Evolutionary conservation across 1,140 invertebrate genomes (phyloP), one percentile per base, ranked within the genome.

Genomic region (Ylistrum balloti): DNA sequence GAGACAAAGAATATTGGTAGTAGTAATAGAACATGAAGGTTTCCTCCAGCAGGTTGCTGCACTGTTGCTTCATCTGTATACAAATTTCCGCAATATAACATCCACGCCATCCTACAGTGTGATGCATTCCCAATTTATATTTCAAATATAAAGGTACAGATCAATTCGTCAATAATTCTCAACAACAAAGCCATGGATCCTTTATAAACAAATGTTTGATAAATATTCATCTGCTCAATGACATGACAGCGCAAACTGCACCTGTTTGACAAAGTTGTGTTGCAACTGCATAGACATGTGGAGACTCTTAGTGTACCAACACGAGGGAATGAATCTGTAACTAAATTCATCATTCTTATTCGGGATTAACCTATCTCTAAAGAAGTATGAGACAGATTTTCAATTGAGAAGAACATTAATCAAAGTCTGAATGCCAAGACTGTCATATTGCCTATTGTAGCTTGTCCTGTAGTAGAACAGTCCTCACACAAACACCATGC

Each of bases 401-500:
- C 56, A 74, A n/a, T 74, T 28, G n/a, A 74, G n/a, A 28, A 5
- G 22, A 28, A 74, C 56, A 74, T 74, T 74, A 28, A 74, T 74
- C 56, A 74, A 74, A 74, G 17, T 74, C 5, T 74, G 17, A n/a
- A 74, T 9, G 56, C 22, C n/a, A 17, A 5, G 3, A 28, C 56
- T 74, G 56, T 74, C 56, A 74, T 74, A 74, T 74, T 28, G 56
- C 56, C 56, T 28, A n/a, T 74, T 28, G 22, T 74, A 74, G n/a
- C 2, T 20, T 48, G 22, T 20, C 45, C 45, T 20, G 20, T 48
- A 9, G 5, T 28, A 74, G 56, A n/a, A 74, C 7, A 45, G 41
- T 17, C 9, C 5, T 13, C 35, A 38, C 13, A 13, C 13, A 38
- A 48, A 48, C 22, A 48, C 45, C 11, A 22, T 48, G 45, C 5